phyloP scores from a whole-genome alignment of 2,113 vertebrate genomes.

The Petaurus breviceps region DNA sequence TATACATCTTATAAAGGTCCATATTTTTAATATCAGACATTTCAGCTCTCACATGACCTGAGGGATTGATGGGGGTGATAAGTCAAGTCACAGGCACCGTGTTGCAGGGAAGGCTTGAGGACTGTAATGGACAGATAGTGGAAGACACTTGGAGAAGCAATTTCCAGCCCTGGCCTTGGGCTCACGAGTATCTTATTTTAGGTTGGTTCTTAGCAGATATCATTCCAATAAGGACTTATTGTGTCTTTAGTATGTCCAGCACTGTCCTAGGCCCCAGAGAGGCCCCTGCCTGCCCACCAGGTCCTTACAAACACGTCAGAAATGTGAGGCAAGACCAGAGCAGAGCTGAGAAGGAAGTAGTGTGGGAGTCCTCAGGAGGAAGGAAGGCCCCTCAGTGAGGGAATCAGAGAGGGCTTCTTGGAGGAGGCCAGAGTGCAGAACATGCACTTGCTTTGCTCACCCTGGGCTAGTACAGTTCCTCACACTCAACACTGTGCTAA shows the following conservation, averaged over 20 bases:
- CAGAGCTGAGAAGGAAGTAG: not conserved
- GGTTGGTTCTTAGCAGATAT: not conserved
- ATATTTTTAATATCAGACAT: not conserved
- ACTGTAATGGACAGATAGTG: not conserved
- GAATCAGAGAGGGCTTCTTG: not conserved
- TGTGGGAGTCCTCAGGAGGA: not conserved
- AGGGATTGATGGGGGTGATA: not conserved
- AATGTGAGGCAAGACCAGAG: not conserved
- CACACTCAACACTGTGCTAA: not conserved
- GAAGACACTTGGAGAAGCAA: not conserved
- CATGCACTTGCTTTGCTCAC: not conserved
- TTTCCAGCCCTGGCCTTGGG: not conserved
- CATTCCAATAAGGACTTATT: not conserved
- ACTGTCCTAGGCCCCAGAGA: not conserved
- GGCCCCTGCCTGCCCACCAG: not conserved
- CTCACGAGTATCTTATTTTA: not conserved
- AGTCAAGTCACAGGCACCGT: not conserved
- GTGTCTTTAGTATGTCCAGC: not conserved
- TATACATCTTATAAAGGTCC: not conserved
- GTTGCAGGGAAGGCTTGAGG: not conserved
- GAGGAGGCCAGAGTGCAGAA: not conserved
- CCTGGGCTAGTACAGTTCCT: not conserved
- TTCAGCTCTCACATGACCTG: not conserved
- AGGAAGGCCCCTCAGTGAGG: not conserved
- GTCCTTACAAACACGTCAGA: not conserved